These are phyloP conservation scores for Hylyphantes graminicola DNA, from an alignment of 1,140 invertebrate species.

Conservation along the genomic window DNA sequence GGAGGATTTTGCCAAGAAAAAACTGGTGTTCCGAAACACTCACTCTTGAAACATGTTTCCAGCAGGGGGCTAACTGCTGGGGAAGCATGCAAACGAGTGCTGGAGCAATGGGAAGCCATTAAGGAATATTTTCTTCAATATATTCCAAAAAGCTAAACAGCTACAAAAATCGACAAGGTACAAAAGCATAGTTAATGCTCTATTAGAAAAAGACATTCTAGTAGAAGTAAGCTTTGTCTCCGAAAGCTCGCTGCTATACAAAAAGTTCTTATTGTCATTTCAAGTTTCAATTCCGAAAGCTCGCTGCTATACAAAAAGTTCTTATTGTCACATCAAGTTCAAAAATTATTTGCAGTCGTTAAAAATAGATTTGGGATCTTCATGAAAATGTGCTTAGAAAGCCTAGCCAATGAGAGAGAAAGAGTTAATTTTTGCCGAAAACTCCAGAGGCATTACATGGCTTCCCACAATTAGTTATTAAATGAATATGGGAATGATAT, in stretches of 20 bases:
- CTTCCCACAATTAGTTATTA: background rate
- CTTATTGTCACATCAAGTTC: constrained; percentile 57
- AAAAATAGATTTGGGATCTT: background rate
- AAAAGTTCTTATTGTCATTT: constrained; percentile 57
- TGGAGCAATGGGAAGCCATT: constrained; percentile 62
- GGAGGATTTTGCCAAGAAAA: constrained; percentile 63
- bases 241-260: constrained; percentile 50
- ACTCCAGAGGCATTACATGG: background rate
- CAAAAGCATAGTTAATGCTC: constrained; percentile 46
- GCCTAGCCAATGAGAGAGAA: background rate
- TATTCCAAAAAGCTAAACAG: constrained; percentile 48
- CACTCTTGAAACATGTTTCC: constrained; percentile 63
- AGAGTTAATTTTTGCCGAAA: background rate
- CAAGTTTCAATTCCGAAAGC: constrained; percentile 57
- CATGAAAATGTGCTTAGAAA: background rate
- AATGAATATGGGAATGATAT: background rate
- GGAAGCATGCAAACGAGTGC: constrained; percentile 57
- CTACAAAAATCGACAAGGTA: constrained; percentile 56
- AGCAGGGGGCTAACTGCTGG: constrained; percentile 63
- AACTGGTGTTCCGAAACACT: constrained; percentile 44
- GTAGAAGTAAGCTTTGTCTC: constrained; percentile 60
- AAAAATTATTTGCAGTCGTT: background rate
- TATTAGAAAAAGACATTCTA: constrained; percentile 32
- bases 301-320: constrained; percentile 58
- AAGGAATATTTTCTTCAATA: constrained; percentile 59